phyloP scores from a whole-genome alignment of 2,888 invertebrate genomes.

The Plebejus anna region DNA sequence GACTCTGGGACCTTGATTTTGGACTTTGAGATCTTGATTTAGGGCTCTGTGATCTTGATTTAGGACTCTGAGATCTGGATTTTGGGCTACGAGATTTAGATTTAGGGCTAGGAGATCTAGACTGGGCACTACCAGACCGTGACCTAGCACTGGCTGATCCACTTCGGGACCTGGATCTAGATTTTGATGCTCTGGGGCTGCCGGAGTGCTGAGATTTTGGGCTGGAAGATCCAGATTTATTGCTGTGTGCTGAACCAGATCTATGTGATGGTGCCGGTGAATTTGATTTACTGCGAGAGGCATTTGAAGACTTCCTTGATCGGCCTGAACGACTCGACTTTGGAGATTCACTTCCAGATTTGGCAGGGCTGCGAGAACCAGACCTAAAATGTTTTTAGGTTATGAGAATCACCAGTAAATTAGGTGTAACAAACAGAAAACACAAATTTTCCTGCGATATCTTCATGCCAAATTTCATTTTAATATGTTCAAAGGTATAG shows the following conservation, averaged over 20 bases:
- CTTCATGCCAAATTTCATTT: too few species aligned
- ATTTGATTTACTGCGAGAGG: conserved; percentile 68
- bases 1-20: conserved; percentile 49
- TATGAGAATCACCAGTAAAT: background rate
- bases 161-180: conserved; percentile 59
- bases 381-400: conserved; percentile 51
- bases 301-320: conserved; percentile 62
- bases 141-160: conserved; percentile 52
- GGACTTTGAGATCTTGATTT: conserved; percentile 55
- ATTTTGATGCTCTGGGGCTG: conserved; percentile 57
- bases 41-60: conserved; percentile 52
- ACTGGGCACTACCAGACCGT: conserved; percentile 48
- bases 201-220: conserved; percentile 68
- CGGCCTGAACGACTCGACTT: conserved; percentile 59
- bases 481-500: background rate
- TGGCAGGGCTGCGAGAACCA: conserved; percentile 61
- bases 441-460: too few species aligned
- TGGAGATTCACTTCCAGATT: conserved; percentile 69
- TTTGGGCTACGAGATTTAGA: conserved; percentile 60
- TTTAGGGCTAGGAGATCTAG: conserved; percentile 50
- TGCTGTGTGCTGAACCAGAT: conserved; percentile 68
- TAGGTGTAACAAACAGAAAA: too few species aligned
- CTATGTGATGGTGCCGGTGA: conserved; percentile 64
- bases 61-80: conserved; percentile 53
- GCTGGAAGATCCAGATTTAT: conserved; percentile 70